These are phyloP conservation scores for Atrina japonica DNA, from an alignment of 2,888 invertebrate genomes.

Conservation along the genomic window DNA sequence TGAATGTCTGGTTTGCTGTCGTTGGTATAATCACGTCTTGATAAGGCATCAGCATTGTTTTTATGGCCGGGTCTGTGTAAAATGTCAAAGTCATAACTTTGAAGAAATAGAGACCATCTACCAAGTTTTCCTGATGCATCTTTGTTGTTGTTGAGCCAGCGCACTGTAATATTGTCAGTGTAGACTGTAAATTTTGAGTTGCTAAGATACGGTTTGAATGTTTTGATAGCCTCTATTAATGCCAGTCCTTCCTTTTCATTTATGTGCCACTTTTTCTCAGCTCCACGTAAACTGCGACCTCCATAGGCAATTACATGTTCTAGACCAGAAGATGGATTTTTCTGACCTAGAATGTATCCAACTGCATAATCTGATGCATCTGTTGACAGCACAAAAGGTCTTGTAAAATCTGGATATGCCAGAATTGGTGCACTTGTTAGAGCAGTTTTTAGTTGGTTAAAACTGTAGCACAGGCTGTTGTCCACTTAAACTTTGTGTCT, in stretches of 20 bases:
- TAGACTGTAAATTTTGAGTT: constrained; percentile 44
- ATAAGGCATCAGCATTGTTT: constrained; percentile 46
- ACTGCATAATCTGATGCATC: constrained; percentile 44
- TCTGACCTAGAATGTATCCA: constrained; percentile 45
- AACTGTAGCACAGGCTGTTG: constrained; percentile 35
- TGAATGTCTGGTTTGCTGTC: background rate
- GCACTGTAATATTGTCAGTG: constrained; percentile 50
- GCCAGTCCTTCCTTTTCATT: constrained; percentile 51
- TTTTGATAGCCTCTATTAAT: constrained; percentile 49
- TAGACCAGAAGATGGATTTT: constrained; percentile 12
- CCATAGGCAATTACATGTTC: constrained; percentile 51
- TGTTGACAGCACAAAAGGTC: constrained; percentile 39
- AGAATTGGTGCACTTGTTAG: constrained; percentile 41
- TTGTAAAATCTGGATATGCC: constrained; percentile 44
- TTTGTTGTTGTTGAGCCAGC: constrained; percentile 49
- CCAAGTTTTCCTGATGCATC: constrained; percentile 41
- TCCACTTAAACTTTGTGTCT: constrained; percentile 47
- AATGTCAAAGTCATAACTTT: constrained; percentile 46
- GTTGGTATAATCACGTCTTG: constrained; percentile 1
- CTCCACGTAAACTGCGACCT: constrained; percentile 37
- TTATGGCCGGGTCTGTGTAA: constrained; percentile 39
- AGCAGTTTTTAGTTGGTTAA: constrained; percentile 36
- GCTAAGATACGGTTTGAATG: constrained; percentile 45
- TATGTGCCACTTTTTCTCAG: constrained; percentile 34
- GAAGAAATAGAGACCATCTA: constrained; percentile 51